Evolutionary conservation across 2,797 vertebrate species (phyloP).

Genomic region (Notoglanidium macrostoma): DNA sequence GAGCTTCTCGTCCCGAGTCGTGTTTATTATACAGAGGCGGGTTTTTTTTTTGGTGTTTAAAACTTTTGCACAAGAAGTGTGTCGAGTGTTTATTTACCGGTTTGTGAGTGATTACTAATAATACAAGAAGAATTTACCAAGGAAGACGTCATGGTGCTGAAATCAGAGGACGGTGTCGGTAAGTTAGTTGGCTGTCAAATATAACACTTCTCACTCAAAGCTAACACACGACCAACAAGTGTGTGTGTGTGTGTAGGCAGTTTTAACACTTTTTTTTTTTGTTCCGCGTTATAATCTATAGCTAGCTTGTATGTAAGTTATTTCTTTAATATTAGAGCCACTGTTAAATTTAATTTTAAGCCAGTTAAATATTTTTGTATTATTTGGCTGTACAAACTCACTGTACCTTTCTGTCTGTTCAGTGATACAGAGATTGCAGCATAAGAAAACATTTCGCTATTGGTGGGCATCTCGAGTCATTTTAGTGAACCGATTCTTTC

Average conservation of each 20-base stretch:
- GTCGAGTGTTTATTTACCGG: neutral
- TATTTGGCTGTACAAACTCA: neutral
- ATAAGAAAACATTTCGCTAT: neutral
- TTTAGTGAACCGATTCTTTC: too few species aligned
- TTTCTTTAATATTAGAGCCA: neutral
- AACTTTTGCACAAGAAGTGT: conserved; percentile 31
- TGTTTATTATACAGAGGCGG: conserved; percentile 5
- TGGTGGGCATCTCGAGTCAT: too few species aligned
- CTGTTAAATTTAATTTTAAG: neutral
- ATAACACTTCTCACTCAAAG: neutral
- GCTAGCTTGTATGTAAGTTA: neutral
- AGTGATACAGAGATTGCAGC: neutral
- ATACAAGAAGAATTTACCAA: neutral
- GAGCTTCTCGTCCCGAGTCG: conserved; percentile 10
- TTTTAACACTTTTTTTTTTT: neutral
- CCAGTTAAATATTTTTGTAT: neutral
- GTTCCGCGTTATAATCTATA: neutral
- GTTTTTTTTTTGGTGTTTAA: neutral
- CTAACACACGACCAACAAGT: conserved; percentile 6
- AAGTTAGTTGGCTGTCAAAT: conserved; percentile 59
- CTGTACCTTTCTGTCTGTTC: neutral
- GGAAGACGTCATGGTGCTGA: conserved; percentile 74
- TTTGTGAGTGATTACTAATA: conserved; percentile 1
- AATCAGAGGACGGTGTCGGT: conserved; percentile 82
- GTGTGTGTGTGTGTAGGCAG: neutral